Evolutionary conservation across 2,797 vertebrate genomes (phyloP).

Genomic region (Xenentodon cancila): DNA sequence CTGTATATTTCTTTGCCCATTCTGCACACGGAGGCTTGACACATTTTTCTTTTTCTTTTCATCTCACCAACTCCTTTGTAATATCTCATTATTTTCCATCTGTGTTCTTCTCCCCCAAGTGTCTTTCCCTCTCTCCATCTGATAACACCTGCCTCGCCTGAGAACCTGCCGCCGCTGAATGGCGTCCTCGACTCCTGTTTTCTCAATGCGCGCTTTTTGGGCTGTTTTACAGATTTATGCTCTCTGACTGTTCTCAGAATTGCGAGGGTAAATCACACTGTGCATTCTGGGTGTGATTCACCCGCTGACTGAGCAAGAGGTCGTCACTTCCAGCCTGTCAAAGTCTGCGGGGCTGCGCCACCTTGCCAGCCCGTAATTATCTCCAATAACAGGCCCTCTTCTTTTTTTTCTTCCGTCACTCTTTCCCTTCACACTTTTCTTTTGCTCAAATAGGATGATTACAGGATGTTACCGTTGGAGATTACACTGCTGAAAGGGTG

Average conservation of each 20-base stretch:
- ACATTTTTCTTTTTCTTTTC: constrained; percentile 29
- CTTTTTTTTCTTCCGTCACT: constrained; percentile 26
- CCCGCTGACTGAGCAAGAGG: constrained; percentile 52
- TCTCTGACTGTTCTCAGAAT: constrained; percentile 31
- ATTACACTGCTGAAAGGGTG: constrained; percentile 68
- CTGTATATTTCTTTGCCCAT: constrained; percentile 5
- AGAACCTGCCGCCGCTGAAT: constrained; percentile 22
- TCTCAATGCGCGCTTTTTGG: constrained; percentile 6
- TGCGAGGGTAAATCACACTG: constrained; percentile 40
- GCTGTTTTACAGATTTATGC: constrained; percentile 28
- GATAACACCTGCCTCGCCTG: constrained; percentile 48
- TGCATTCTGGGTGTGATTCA: constrained; percentile 36
- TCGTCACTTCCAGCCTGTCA: constrained; percentile 68
- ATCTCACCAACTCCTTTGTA: constrained; percentile 36
- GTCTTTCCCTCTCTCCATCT: constrained; percentile 34
- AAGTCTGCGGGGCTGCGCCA: constrained; percentile 42
- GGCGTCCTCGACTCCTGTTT: constrained; percentile 15
- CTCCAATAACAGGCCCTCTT: constrained; percentile 48
- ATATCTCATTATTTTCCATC: constrained; percentile 57
- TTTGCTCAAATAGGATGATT: constrained; percentile 74
- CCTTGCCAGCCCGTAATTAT: constrained; percentile 69
- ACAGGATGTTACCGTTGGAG: constrained; percentile 67
- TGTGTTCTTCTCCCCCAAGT: constrained; percentile 30
- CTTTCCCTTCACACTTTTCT: constrained; percentile 34
- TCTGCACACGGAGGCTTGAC: constrained; percentile 2